phyloP scores from a whole-genome alignment of 2,113 vertebrate species.

The Rhinopomastus cyanomelas region DNA sequence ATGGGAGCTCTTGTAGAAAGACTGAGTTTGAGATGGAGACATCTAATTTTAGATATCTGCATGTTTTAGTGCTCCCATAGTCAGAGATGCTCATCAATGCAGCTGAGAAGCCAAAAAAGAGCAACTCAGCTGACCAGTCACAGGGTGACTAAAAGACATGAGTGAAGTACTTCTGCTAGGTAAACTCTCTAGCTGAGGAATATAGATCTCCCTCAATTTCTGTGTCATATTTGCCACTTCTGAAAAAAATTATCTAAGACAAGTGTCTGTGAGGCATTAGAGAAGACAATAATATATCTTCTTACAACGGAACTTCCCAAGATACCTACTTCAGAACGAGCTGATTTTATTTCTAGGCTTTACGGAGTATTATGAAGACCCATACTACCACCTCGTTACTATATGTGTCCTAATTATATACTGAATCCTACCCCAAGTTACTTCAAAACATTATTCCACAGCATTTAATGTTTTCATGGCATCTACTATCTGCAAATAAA shows the following conservation, averaged over 20 bases:
- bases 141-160: background rate
- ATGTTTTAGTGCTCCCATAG: background rate
- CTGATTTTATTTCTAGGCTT: background rate
- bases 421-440: background rate
- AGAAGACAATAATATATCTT: background rate
- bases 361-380: background rate
- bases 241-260: background rate
- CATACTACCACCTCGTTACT: background rate
- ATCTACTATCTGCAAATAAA: background rate
- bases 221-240: background rate
- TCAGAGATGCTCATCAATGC: background rate
- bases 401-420: background rate
- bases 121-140: background rate
- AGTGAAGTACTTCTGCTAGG: background rate
- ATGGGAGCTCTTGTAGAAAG: background rate
- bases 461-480: background rate
- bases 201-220: background rate
- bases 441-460: background rate
- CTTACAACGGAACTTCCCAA: background rate
- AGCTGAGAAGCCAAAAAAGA: background rate
- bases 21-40: background rate
- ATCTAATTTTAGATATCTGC: background rate
- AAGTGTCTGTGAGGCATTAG: background rate
- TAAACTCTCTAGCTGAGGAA: background rate
- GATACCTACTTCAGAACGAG: background rate